Evolutionary conservation across 2,113 vertebrate species (phyloP), one percentile per base, ranked within the genome.

Genomic region (Colaptes auratus): DNA sequence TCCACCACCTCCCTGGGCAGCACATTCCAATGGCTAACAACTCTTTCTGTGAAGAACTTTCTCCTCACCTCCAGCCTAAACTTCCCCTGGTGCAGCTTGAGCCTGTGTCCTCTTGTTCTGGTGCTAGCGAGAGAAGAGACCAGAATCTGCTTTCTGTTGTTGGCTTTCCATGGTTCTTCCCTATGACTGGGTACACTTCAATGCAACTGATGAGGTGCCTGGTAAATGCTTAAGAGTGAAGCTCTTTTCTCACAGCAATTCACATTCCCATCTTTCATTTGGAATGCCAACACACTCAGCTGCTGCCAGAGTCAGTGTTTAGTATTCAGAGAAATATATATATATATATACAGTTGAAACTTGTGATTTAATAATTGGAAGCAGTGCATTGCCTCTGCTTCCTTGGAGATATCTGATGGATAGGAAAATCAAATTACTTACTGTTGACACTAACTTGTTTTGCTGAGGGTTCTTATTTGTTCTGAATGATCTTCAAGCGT

Each of bases 171-270:
- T 0, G 0, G 31, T 12, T 36, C 50, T 58, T 36, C 33, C 39
- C 8, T 10, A 33, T 36, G 65, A 23, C 6, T 2, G 25, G 33
- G 50, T 31, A 70, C 2, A 71, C 42, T 50, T 86, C 67, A 71
- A 15, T 27, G 70, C 63, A 75, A 19, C 55, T 61, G 70, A 42
- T 15, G 66, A 70, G 31, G 66, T 60, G 84, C 74, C 30, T 39
- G 52, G 15, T 35, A 86, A 64, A 60, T 64, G 36, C 31, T 89
- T 16, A 56, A 60, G 25, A 76, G 39, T 11, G 11, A 77, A 83
- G 69, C 48, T 72, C 56, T 9, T 75, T 20, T 66, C 93, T 78
- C 83, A 88, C 66, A 79, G 84, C n/a, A 95, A 50, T 86, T 87
- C 61, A 60, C 48, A 65, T 70, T 82, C 56, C 48, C 33, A 21